Conservation (phyloP, 35 echinoderm and acorn worm species). For the Anneissia japonica region DNA sequence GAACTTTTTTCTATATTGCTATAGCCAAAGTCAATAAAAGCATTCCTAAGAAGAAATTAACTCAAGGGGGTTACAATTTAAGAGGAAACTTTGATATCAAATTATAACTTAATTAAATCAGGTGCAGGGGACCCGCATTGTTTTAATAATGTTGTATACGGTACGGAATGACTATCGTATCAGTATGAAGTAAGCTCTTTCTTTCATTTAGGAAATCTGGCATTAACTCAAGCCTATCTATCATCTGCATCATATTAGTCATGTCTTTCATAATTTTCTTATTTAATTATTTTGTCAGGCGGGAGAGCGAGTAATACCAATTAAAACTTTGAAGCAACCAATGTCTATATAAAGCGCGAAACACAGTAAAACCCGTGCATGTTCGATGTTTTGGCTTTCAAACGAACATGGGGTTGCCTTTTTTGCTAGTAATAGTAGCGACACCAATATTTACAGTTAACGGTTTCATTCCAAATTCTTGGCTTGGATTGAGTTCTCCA, state of each 20-base stretch:
- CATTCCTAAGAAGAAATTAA: no score
- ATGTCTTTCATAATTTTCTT: no score
- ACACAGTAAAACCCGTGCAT: neutral
- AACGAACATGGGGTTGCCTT: neutral
- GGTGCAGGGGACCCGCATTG: no score
- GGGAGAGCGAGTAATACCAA: neutral
- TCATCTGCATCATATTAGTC: no score
- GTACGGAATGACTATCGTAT: neutral
- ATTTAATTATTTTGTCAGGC: neutral
- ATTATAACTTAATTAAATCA: no score
- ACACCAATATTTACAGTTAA: neutral
- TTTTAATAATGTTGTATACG: no score
- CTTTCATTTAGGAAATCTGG: neutral
- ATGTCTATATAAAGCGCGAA: neutral
- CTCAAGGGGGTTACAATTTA: no score
- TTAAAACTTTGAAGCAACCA: neutral
- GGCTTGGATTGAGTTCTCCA: neutral
- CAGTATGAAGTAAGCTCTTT: neutral
- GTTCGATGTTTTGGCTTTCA: neutral
- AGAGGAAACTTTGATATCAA: no score
- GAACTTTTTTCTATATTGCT: no score
- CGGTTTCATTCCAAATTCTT: neutral
- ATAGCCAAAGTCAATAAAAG: no score
- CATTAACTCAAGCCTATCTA: neutral
- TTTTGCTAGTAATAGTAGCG: neutral